Conservation (phyloP, 2,113 vertebrate genomes). For the Scopus umbretta region DNA sequence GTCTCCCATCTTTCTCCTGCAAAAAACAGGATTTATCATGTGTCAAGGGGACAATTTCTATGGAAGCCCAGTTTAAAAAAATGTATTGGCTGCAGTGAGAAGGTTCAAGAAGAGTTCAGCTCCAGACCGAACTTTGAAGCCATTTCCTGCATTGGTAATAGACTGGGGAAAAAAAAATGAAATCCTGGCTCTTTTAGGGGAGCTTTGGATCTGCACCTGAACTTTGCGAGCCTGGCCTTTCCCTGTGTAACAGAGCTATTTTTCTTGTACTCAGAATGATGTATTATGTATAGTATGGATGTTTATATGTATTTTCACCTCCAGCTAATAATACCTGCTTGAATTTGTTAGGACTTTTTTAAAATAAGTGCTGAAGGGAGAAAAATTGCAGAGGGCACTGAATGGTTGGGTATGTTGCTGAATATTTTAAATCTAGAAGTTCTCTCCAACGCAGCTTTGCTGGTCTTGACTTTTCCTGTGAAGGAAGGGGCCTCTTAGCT, state of each 20-base stretch:
- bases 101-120: constrained; percentile 49
- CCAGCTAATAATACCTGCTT: constrained; percentile 39
- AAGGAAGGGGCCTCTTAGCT: not conserved
- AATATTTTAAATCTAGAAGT: not conserved
- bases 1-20: not conserved
- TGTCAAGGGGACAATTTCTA: not conserved
- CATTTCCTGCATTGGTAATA: constrained; percentile 7
- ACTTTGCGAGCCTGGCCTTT: not conserved
- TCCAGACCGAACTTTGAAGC: not conserved
- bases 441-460: not conserved
- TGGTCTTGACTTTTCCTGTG: not conserved
- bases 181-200: not conserved
- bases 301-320: constrained; percentile 49
- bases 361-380: constrained; percentile 31
- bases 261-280: constrained; percentile 19
- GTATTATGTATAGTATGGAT: not conserved
- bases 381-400: not conserved
- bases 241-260: not conserved
- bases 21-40: not conserved
- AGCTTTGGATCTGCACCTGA: constrained; percentile 16
- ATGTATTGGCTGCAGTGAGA: not conserved
- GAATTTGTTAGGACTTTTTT: constrained; percentile 25
- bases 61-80: not conserved
- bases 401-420: not conserved
- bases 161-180: not conserved